Conservation (phyloP, 2,113 vertebrate species). For the Marmota monax region DNA sequence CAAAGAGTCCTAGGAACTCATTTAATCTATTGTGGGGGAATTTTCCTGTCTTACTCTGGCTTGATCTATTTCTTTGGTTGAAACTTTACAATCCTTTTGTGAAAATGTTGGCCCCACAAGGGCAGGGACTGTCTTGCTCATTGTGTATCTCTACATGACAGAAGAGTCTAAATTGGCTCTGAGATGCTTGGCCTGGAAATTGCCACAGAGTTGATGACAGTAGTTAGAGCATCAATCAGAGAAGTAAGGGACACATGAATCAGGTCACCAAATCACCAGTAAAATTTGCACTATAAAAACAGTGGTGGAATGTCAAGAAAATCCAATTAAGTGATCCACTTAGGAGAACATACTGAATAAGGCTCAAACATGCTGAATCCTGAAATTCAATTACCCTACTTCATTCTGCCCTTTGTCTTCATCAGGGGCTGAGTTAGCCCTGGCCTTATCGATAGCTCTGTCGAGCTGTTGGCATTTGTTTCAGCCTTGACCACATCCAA, state of each 20-base stretch:
- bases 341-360: not conserved
- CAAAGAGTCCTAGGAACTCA: not conserved
- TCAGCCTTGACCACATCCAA: not conserved
- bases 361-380: not conserved
- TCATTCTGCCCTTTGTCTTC: not conserved
- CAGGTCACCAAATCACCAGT: not conserved
- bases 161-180: not conserved
- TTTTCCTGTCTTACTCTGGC: not conserved
- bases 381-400: not conserved
- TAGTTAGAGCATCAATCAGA: not conserved
- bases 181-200: not conserved
- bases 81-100: not conserved
- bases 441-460: not conserved
- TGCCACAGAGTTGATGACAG: not conserved
- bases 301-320: not conserved
- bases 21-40: slow-evolving; percentile 1
- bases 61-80: not conserved
- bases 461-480: slow-evolving; percentile 14
- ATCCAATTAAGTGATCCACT: not conserved
- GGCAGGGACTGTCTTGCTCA: not conserved
- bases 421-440: not conserved
- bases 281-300: not conserved
- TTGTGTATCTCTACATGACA: not conserved
- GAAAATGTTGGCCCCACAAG: not conserved
- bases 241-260: not conserved